Base-by-base conservation (phyloP, 92 coral and sea anemone genomes). In the Paragorgia papillata region DNA sequence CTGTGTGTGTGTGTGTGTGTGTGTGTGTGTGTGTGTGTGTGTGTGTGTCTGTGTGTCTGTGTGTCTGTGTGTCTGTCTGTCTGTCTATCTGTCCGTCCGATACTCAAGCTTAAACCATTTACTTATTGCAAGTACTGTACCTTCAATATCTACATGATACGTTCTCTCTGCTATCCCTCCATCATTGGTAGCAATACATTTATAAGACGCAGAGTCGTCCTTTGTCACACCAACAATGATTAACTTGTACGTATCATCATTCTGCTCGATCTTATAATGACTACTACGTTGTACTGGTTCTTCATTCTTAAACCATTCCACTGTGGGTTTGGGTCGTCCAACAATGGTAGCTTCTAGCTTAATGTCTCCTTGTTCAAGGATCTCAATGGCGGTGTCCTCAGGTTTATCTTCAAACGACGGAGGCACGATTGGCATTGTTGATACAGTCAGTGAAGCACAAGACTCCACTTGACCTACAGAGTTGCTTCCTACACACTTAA, bases 401-500 rank as follows among this genome's bases (percentile, higher is more conserved):
- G 78, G 78, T 55, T 55, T 71, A 28, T 95, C 99, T 4, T 87
- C 79, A 68, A 95, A 95, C 56, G 71, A 66, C 19, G 96, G 96
- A 24, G 97, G 89, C 32, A 29, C 64, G 4, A 82, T 44, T 14
- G 82, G 92, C 40, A 59, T 86, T 44, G 75, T 82, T 32, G 80
- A 80, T 28, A 95, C 90, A 15, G 82, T 85, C 14, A 95, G 97
- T 50, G 82, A 90, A 24, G 88, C 92, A 62, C 80, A 70, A 58
- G 95, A 89, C 26, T 88, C 84, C 31, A 79, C 80, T 70, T 80
- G 82, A 32, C 99, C 99, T 32, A 87, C 99, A 34, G 88, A 91
- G 70, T 95, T 95, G 46, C 62, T 73, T 9, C 97, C 99, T 5
- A 66, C 73, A 58, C 99, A 95, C 25, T 83, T 87, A 78, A 81